Base-by-base conservation (phyloP, 2,797 vertebrate species). In the Enteromius viviparus region DNA sequence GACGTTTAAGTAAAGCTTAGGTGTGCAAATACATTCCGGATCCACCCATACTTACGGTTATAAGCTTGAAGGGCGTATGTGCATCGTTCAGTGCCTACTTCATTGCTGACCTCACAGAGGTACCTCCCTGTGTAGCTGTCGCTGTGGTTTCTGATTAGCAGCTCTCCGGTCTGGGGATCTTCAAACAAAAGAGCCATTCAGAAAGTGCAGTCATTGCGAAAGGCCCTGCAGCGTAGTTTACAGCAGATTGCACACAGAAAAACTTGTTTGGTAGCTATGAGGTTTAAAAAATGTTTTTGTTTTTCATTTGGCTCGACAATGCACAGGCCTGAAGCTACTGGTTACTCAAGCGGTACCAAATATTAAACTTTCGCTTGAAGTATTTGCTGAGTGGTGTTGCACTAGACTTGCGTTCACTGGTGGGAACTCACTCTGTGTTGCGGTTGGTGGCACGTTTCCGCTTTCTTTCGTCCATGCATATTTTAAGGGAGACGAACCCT, bases 111-210 rank as follows among this genome's bases (percentile, higher is more conserved):
- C 0, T 92, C 91, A 87, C 98, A 99, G 79, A 91, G 70, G 80
- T 98, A 99, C 40, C 82, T 89, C 4, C 97, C 98, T 0, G 86
- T 9, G 10, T 96, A 94, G 17, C 91, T 92, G 2, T 89, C 88
- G 0, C 96, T 92, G 70, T 98, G 89, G 85, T 96, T 95, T 9
- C 65, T 92, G 88, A 99, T 94, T 71, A 96, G 21, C 72, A 98
- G 92, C 84, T 95, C 95, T 1, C 97, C 97, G 0, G 90, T 94
- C 80, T 88, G 86, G 0, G 89, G 4, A 76, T 94, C 97, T 97
- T 87, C 0, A 45, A 47, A 76, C 17, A 76, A 19, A 85, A 32
- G 19, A 80, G 51, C 9, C 66, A 74, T 40, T 83, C 26, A 82
- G 78, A 76, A 26, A 51, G 68, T 76, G 55, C 47, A 76, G 34